These are phyloP conservation scores for Triops cancriformis DNA, from an alignment of 1,140 invertebrate genomes.

Conservation along the genomic window DNA sequence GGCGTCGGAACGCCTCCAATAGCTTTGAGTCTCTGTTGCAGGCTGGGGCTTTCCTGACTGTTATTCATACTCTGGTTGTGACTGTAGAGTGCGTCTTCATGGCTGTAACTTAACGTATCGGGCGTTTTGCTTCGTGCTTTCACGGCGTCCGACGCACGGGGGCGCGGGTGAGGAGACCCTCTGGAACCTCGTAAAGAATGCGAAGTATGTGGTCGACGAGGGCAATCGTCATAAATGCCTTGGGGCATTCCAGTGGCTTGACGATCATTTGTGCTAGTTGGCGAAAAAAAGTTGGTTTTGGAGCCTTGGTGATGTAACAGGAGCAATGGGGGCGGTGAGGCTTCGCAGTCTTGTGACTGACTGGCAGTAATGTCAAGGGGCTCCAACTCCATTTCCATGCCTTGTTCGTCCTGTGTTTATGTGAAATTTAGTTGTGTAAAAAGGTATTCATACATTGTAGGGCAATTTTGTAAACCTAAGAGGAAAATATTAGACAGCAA, in stretches of 20 bases:
- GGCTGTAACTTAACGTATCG: not conserved
- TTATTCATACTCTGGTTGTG: not conserved
- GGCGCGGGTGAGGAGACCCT: not conserved
- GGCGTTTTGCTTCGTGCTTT: not conserved
- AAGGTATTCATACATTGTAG: not conserved
- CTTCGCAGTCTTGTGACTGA: slow-evolving; percentile 27
- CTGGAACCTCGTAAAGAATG: not conserved
- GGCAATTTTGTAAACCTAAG: no score
- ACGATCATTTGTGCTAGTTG: not conserved
- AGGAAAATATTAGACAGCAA: no score
- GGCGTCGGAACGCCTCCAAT: slow-evolving; percentile 74
- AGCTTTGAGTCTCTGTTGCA: slow-evolving; percentile 80
- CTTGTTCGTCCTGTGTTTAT: not conserved
- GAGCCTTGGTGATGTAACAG: slow-evolving; percentile 18
- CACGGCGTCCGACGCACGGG: not conserved
- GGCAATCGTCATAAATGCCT: not conserved
- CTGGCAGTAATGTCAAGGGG: slow-evolving; percentile 17
- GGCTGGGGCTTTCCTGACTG: slow-evolving; percentile 55
- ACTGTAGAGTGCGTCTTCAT: not conserved
- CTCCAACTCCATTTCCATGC: slow-evolving; percentile 1
- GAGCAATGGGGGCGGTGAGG: slow-evolving; percentile 25
- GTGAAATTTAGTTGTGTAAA: not conserved
- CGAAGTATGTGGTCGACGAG: not conserved
- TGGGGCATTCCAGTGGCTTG: not conserved
- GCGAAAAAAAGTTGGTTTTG: slow-evolving; percentile 25